These are phyloP conservation scores for Apodemus agrarius DNA, from an alignment of 2,797 vertebrate species.

Conservation along the genomic window DNA sequence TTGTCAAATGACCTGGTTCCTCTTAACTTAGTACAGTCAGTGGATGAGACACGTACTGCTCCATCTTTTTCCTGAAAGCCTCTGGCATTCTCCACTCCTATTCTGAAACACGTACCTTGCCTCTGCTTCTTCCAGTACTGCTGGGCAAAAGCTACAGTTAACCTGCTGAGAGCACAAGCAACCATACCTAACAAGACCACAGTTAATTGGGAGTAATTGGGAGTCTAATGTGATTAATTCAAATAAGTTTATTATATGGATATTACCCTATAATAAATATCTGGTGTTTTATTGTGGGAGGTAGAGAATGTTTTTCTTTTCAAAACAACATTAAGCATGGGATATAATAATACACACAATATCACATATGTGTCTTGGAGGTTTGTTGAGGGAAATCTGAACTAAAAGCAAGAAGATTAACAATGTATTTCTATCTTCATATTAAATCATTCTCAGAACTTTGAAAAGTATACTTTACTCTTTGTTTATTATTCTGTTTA, in stretches of 20 bases:
- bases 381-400: background rate
- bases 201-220: background rate
- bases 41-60: background rate
- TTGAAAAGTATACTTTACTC: background rate
- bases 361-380: background rate
- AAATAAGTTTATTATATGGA: background rate
- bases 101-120: background rate
- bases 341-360: background rate
- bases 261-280: background rate
- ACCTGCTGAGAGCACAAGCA: background rate
- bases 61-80: background rate
- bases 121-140: slow-evolving; percentile 1
- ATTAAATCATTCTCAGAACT: background rate
- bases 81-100: slow-evolving; percentile 15
- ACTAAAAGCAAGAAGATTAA: background rate
- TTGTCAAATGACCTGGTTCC: background rate
- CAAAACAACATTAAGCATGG: background rate
- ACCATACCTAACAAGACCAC: background rate
- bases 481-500: background rate
- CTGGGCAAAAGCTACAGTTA: background rate
- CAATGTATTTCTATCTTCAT: slow-evolving; percentile 19
- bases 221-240: background rate
- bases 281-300: background rate
- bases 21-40: slow-evolving; percentile 13
- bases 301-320: background rate